These are phyloP conservation scores for Characodon lateralis DNA, from an alignment of 2,797 vertebrate genomes.

Conservation along the genomic window DNA sequence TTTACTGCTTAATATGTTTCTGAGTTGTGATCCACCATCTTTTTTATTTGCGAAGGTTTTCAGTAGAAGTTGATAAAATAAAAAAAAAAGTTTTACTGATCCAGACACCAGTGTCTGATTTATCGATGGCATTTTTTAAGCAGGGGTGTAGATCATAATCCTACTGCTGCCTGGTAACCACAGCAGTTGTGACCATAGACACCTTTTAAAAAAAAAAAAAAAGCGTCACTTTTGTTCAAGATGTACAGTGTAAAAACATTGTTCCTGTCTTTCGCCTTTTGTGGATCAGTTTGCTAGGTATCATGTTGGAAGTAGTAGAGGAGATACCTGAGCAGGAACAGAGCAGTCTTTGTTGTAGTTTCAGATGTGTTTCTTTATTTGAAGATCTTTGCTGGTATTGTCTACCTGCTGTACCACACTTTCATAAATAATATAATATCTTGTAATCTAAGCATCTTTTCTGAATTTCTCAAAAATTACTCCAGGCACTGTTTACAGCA, in stretches of 20 bases:
- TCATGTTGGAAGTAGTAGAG: background rate
- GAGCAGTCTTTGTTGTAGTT: background rate
- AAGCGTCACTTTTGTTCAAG: no score
- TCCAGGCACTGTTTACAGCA: constrained; percentile 88
- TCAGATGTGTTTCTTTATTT: background rate
- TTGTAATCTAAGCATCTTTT: background rate
- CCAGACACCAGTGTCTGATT: background rate
- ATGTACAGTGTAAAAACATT: no score
- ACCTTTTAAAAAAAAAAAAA: no score
- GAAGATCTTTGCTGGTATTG: background rate
- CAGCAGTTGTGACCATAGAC: no score
- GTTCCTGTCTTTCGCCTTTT: background rate
- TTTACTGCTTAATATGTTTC: background rate
- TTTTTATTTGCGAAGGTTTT: background rate
- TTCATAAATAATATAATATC: background rate
- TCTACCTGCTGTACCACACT: background rate
- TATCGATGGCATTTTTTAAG: background rate
- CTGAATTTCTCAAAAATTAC: constrained; percentile 14
- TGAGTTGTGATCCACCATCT: background rate
- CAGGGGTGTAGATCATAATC: background rate
- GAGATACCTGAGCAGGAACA: background rate
- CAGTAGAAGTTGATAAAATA: background rate
- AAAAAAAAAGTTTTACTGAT: background rate
- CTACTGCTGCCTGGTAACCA: background rate
- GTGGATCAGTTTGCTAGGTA: background rate